These are phyloP conservation scores for Bubalus kerabau DNA, from an alignment of 2,113 vertebrate genomes.

Conservation along the genomic window DNA sequence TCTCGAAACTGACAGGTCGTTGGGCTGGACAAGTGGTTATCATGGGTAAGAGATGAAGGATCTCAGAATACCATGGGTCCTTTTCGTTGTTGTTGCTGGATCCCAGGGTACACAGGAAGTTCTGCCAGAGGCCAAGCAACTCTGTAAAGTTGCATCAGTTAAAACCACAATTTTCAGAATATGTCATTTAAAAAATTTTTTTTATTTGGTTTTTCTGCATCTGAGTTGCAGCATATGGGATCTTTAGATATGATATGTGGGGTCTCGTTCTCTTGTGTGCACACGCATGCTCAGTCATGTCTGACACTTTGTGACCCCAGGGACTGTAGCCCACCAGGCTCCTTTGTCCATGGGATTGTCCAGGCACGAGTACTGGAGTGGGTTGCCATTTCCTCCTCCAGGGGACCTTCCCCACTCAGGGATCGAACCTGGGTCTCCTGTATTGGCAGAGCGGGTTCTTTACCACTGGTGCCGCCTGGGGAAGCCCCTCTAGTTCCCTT, in stretches of 20 bases:
- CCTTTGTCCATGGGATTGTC: neutral
- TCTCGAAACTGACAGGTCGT: neutral
- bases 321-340: neutral
- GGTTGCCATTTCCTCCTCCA: neutral
- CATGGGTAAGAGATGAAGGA: rapidly evolving
- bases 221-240: neutral
- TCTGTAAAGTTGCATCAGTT: rapidly evolving
- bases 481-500: neutral
- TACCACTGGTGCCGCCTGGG: rapidly evolving
- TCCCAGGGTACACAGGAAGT: neutral
- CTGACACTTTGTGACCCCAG: neutral
- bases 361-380: neutral
- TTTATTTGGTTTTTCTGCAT: neutral
- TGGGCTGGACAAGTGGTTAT: neutral
- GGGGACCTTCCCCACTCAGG: neutral
- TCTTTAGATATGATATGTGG: neutral
- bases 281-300: rapidly evolving
- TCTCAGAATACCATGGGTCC: neutral
- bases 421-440: neutral
- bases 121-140: too few relatives aligned
- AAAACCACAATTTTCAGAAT: neutral
- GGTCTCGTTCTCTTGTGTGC: neutral
- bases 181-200: rapidly evolving
- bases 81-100: neutral
- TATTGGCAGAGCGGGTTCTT: neutral